Conservation (phyloP, 1,140 invertebrate genomes). For the Magallana gigas region DNA sequence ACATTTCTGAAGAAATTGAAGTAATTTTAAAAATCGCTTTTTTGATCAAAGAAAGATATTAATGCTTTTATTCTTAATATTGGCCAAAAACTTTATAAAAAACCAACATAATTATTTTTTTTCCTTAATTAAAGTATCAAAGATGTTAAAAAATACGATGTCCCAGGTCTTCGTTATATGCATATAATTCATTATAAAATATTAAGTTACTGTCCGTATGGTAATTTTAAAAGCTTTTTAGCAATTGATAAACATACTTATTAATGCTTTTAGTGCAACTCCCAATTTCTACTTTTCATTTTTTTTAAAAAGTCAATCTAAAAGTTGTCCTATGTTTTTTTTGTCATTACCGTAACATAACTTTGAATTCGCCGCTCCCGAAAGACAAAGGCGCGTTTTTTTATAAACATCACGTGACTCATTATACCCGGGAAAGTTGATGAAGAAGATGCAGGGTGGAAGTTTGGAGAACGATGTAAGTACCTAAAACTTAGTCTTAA, state of each 20-base stretch:
- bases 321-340: conserved; percentile 9
- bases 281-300: not conserved
- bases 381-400: not conserved
- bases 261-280: not conserved
- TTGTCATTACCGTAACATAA: not conserved
- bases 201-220: not conserved
- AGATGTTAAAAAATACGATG: not conserved
- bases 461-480: not conserved
- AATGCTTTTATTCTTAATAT: not conserved
- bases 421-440: too few species aligned
- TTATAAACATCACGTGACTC: conserved; percentile 9
- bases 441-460: not conserved
- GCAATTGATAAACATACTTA: conserved; percentile 23
- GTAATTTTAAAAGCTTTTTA: not conserved
- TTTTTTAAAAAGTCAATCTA: not conserved
- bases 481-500: not conserved
- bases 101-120: not conserved
- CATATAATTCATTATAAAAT: not conserved
- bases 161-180: not conserved
- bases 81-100: not conserved
- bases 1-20: not conserved
- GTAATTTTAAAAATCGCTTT: conserved; percentile 9
- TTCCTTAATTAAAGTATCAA: not conserved
- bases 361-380: not conserved
- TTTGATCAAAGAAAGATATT: not conserved